These are phyloP conservation scores for Microhierax caerulescens DNA, from an alignment of 2,797 vertebrate species.

Conservation along the genomic window DNA sequence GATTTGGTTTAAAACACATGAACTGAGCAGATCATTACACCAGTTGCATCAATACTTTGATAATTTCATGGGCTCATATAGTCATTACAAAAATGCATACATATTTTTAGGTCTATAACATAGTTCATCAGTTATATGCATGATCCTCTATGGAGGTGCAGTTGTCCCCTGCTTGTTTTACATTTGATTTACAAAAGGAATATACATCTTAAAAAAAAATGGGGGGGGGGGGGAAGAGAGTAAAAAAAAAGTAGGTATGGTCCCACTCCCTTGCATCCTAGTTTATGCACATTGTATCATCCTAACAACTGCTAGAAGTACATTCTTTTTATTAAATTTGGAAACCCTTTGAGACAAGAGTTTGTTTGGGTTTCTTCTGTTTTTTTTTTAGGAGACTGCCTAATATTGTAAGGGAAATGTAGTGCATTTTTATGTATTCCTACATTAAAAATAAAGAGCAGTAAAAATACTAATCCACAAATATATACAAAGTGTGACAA, in stretches of 20 bases:
- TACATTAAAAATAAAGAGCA: neutral
- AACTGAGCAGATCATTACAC: accelerated
- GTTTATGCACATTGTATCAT: neutral
- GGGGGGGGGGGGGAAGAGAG: too few species aligned
- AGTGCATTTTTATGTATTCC: neutral
- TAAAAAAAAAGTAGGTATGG: accelerated
- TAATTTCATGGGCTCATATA: neutral
- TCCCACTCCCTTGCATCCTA: neutral
- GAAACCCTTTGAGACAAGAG: neutral
- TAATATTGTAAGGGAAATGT: neutral
- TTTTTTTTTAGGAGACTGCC: neutral
- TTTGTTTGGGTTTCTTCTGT: neutral
- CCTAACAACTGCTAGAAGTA: neutral
- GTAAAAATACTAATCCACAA: neutral
- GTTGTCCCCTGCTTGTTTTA: neutral
- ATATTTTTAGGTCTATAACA: neutral
- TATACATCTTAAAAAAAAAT: neutral
- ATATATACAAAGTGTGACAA: neutral
- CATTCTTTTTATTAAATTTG: neutral
- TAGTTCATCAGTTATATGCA: neutral
- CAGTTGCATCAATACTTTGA: neutral
- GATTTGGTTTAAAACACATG: neutral
- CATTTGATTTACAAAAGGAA: neutral
- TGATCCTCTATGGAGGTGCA: neutral
- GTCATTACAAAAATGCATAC: neutral